Conservation (phyloP, 2,113 vertebrate genomes). For the Chamaetylas fuelleborni region DNA sequence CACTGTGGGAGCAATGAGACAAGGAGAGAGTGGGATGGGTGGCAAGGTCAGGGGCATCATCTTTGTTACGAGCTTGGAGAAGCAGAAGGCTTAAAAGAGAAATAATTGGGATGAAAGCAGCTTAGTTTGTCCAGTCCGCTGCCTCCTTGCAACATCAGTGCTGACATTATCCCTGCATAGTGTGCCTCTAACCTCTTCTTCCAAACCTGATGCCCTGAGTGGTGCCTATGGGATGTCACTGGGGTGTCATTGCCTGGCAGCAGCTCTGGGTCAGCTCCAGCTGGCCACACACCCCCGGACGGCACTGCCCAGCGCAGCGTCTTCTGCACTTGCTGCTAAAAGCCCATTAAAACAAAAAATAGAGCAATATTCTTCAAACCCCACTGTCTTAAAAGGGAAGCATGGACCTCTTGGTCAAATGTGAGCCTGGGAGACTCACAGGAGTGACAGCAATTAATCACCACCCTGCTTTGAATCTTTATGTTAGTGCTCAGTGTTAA, state of each 20-base stretch:
- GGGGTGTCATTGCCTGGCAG: neutral
- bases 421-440: neutral
- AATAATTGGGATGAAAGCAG: neutral
- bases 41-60: neutral
- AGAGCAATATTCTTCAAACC: neutral
- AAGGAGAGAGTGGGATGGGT: neutral
- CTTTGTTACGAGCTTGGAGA: neutral
- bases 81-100: neutral
- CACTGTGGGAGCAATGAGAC: neutral
- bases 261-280: neutral
- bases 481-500: neutral
- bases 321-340: accelerated
- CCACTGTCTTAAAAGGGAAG: neutral
- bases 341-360: constrained; percentile 19
- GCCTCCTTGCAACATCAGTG: neutral
- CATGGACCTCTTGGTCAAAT: neutral
- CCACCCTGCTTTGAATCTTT: neutral
- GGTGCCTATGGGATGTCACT: neutral
- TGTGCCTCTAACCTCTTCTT: neutral
- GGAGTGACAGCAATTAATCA: constrained; percentile 35
- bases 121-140: neutral
- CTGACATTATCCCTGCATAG: neutral
- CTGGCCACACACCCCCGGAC: accelerated
- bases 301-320: neutral
- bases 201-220: neutral